Conservation (phyloP, 2,888 invertebrate species). For the Petrophora chlorosata region DNA sequence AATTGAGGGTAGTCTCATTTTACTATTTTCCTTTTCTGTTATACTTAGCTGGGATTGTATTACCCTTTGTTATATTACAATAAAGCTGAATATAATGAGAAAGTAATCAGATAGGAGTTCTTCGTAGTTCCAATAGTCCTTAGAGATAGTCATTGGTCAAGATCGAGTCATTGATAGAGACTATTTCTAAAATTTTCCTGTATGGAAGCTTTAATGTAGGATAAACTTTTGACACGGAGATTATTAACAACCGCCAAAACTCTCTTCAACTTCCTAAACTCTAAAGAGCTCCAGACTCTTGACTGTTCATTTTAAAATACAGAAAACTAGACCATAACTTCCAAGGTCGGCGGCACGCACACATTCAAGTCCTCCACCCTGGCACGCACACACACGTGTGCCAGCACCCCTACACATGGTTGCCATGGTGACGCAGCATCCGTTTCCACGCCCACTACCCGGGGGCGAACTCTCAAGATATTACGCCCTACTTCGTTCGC, state of each 20-base stretch:
- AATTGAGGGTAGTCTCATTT: slow-evolving; percentile 41
- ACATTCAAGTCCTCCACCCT: slow-evolving; percentile 57
- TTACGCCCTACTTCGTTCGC: slow-evolving; percentile 81
- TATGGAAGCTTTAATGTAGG: too few relatives aligned
- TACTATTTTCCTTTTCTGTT: slow-evolving; percentile 20
- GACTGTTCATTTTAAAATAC: slow-evolving; percentile 32
- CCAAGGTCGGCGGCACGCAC: slow-evolving; percentile 67
- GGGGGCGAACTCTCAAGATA: slow-evolving; percentile 82
- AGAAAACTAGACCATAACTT: slow-evolving; percentile 73
- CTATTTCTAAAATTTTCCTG: too few relatives aligned
- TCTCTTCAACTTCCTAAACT: neutral
- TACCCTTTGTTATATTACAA: too few relatives aligned
- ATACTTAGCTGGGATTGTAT: too few relatives aligned
- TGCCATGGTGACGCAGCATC: slow-evolving; percentile 85
- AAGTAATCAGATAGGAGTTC: too few relatives aligned
- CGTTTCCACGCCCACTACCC: slow-evolving; percentile 84
- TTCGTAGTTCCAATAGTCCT: too few relatives aligned
- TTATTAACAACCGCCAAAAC: neutral
- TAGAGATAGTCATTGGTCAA: too few relatives aligned
- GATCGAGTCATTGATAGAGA: too few relatives aligned
- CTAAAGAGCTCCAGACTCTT: neutral
- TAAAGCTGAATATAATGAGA: too few relatives aligned
- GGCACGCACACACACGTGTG: slow-evolving; percentile 61
- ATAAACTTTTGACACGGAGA: too few relatives aligned
- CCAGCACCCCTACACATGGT: slow-evolving; percentile 78